These are phyloP conservation scores for Polymixis flavicincta DNA, from an alignment of 2,888 invertebrate species.

Conservation along the genomic window DNA sequence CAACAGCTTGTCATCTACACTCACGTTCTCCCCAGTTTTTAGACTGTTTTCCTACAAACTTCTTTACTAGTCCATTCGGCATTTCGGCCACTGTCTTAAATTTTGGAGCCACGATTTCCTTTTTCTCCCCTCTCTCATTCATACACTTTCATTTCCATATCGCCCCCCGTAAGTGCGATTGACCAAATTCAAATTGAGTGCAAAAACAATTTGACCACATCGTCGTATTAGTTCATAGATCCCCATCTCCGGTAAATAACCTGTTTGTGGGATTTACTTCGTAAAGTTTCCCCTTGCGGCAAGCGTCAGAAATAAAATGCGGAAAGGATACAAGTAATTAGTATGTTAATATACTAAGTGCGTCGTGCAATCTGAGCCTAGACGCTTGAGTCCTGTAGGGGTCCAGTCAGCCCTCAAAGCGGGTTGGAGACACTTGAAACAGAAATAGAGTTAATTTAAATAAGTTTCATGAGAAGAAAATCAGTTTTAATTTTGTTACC, in stretches of 20 bases:
- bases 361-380: slow-evolving; percentile 63
- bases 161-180: neutral
- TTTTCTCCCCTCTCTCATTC: neutral
- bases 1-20: neutral
- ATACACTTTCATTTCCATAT: neutral
- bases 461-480: slow-evolving; percentile 24
- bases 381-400: slow-evolving; percentile 54
- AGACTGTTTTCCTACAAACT: neutral
- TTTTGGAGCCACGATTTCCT: neutral
- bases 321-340: slow-evolving; percentile 59
- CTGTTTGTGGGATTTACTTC: slow-evolving; percentile 21
- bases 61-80: neutral
- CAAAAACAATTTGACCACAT: slow-evolving; percentile 5
- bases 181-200: slow-evolving; percentile 11
- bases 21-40: neutral
- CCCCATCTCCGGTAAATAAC: slow-evolving; percentile 20
- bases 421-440: slow-evolving; percentile 31
- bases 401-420: slow-evolving; percentile 32
- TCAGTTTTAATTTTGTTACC: slow-evolving; percentile 8
- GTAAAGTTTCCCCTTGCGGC: slow-evolving; percentile 27
- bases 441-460: slow-evolving; percentile 34
- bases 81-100: neutral
- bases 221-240: neutral
- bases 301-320: slow-evolving; percentile 45
- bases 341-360: slow-evolving; percentile 64